Evolutionary conservation across 2,888 invertebrate species (phyloP).

Genomic region (Cataglyphis albicans): DNA sequence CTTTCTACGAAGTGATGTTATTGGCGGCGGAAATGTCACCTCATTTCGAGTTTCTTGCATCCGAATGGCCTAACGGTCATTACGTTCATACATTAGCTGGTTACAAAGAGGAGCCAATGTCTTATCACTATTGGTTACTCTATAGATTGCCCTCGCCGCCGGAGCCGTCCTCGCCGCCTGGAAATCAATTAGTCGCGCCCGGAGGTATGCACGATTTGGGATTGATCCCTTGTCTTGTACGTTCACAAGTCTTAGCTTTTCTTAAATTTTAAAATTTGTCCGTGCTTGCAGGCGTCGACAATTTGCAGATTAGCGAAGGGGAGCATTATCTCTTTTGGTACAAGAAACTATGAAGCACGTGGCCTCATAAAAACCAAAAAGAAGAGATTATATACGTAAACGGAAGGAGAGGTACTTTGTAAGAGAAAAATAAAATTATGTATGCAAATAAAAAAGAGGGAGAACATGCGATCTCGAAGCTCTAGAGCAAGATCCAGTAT

Average conservation of each 20-base stretch:
- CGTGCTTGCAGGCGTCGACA: conserved; percentile 92
- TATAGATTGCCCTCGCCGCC: conserved; percentile 94
- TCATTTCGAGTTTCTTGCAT: conserved; percentile 91
- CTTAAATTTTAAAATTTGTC: not conserved
- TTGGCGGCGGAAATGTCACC: conserved; percentile 93
- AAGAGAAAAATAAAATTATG: conserved; percentile 1
- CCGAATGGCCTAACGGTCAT: conserved; percentile 97
- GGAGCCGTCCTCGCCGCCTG: conserved; percentile 93
- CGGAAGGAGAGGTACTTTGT: conserved; percentile 47
- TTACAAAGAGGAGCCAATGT: conserved; percentile 92
- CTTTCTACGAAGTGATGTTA: conserved; percentile 92
- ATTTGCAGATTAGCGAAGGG: conserved; percentile 94
- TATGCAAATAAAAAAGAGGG: conserved; percentile 44
- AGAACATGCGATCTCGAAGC: conserved; percentile 33
- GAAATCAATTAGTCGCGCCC: conserved; percentile 94
- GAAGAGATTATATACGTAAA: conserved; percentile 14
- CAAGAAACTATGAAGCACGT: conserved; percentile 91
- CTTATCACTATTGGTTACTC: conserved; percentile 96
- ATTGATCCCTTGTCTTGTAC: not conserved
- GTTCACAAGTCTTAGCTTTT: not conserved
- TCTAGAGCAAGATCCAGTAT: conserved; percentile 63
- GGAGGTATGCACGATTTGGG: conserved; percentile 89
- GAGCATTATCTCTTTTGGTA: conserved; percentile 97
- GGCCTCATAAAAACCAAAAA: conserved; percentile 56
- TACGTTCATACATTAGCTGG: conserved; percentile 95